Evolutionary conservation across 2,797 vertebrate species (phyloP).

Genomic region (Myiotriccus ornatus): DNA sequence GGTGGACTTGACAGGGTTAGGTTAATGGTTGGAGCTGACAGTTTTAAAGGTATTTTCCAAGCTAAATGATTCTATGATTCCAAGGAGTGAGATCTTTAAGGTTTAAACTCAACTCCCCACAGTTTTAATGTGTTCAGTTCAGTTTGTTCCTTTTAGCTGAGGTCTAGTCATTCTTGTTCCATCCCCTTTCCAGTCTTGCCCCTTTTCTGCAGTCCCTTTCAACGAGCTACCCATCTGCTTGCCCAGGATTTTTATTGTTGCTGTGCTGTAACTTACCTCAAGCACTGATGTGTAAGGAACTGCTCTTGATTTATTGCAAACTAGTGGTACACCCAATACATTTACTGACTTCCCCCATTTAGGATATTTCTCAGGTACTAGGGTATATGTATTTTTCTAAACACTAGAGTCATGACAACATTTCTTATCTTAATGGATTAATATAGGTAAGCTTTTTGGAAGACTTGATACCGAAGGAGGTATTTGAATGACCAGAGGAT

Average conservation of each 20-base stretch:
- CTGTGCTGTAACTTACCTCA: neutral
- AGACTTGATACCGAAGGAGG: neutral
- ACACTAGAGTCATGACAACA: neutral
- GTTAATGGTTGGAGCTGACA: neutral
- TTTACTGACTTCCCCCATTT: neutral
- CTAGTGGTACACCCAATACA: neutral
- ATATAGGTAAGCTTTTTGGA: neutral
- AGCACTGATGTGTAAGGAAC: neutral
- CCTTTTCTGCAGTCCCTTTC: neutral
- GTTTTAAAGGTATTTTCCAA: neutral
- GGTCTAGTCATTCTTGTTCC: neutral
- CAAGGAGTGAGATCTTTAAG: neutral
- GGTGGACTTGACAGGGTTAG: neutral
- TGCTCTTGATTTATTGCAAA: neutral
- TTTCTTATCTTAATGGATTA: neutral
- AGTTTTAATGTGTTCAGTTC: neutral
- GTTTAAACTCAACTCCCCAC: neutral
- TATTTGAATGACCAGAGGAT: neutral
- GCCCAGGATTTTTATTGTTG: neutral
- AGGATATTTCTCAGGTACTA: neutral
- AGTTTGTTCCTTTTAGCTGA: neutral
- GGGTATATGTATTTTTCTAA: neutral
- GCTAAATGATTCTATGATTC: neutral
- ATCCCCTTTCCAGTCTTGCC: neutral
- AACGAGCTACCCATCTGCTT: neutral